Evolutionary conservation across 1,140 invertebrate species (phyloP).

Genomic region (Dendroctonus ponderosae): DNA sequence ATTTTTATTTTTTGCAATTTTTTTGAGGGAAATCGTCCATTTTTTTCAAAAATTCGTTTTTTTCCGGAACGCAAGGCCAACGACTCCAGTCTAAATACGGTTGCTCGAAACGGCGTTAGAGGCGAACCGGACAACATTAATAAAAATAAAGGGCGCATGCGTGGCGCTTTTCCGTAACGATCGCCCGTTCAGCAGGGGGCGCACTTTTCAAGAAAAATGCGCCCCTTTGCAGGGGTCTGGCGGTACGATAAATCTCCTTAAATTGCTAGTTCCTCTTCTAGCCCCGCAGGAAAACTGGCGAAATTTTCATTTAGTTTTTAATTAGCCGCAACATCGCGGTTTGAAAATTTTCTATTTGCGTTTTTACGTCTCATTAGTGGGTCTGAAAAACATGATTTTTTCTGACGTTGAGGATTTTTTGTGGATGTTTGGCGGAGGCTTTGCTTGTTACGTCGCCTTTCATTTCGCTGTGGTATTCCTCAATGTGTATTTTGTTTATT

Average conservation of each 20-base stretch:
- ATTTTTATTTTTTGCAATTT: slow-evolving; percentile 7
- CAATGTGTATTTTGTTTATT: no score
- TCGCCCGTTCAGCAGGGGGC: slow-evolving; percentile 34
- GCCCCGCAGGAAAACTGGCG: background rate
- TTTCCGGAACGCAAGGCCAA: background rate
- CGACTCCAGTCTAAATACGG: background rate
- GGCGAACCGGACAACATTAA: background rate
- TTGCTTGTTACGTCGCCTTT: no score
- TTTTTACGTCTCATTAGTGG: no score
- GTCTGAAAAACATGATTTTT: no score
- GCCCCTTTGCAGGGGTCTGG: slow-evolving; percentile 48
- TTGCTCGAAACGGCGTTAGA: background rate
- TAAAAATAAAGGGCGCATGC: slow-evolving; percentile 43
- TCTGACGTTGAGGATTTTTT: no score
- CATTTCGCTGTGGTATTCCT: no score
- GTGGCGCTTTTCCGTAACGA: slow-evolving; percentile 19
- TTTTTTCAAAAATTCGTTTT: slow-evolving; percentile 8
- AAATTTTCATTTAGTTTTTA: slow-evolving; percentile 20
- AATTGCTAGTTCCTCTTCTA: slow-evolving; percentile 16
- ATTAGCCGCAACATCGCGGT: slow-evolving; percentile 11
- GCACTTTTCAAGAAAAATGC: slow-evolving; percentile 50
- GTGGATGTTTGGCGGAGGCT: no score
- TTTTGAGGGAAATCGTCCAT: background rate
- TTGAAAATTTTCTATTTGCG: no score
- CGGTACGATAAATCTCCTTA: slow-evolving; percentile 41